Percentiles rank a stretch among this genome's conserved stretches.
These are phyloP conservation scores for Drosophila tripunctata DNA, from an alignment of 2,888 invertebrate genomes.

Conservation along the genomic window DNA sequence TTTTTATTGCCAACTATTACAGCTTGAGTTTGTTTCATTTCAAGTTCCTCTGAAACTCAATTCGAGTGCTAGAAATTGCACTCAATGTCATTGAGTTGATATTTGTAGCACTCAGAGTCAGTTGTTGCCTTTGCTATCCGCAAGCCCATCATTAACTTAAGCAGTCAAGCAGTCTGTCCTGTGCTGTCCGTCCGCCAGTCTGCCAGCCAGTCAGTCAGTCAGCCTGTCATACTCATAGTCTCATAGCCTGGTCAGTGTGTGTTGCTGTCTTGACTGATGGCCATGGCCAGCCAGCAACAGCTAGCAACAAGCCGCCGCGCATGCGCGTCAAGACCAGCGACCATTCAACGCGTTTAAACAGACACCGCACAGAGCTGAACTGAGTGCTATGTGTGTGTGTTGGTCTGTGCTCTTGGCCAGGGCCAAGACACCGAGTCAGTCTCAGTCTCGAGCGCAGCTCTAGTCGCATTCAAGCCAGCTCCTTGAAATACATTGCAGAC, in stretches of 20 bases:
- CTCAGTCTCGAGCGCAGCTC: neutral
- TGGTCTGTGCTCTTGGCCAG: no score
- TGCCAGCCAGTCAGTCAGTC: constrained; percentile 38
- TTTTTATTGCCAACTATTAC: neutral
- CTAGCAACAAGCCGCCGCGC: constrained; percentile 48
- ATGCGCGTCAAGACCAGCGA: constrained; percentile 71
- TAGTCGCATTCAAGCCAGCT: constrained; percentile 21
- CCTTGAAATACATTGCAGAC: constrained; percentile 41
- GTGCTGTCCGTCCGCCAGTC: constrained; percentile 25
- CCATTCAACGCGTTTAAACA: constrained; percentile 64
- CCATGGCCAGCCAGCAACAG: constrained; percentile 30
- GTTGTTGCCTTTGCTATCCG: constrained; percentile 3
- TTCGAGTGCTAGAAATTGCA: constrained; percentile 22
- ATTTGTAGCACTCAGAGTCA: constrained; percentile 40
- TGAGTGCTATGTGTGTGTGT: no score
- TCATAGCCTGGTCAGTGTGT: constrained; percentile 27
- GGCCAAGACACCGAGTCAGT: neutral
- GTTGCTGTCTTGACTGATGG: constrained; percentile 53
- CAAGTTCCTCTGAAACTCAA: neutral
- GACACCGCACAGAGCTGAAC: constrained; percentile 35
- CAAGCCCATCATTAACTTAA: constrained; percentile 77
- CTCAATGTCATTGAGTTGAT: constrained; percentile 53
- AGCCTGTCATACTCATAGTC: constrained; percentile 44
- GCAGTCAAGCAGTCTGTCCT: constrained; percentile 57
- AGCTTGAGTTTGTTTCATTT: neutral